Conservation (phyloP, 2,797 vertebrate species). For the Heteromormyrus szaboi region DNA sequence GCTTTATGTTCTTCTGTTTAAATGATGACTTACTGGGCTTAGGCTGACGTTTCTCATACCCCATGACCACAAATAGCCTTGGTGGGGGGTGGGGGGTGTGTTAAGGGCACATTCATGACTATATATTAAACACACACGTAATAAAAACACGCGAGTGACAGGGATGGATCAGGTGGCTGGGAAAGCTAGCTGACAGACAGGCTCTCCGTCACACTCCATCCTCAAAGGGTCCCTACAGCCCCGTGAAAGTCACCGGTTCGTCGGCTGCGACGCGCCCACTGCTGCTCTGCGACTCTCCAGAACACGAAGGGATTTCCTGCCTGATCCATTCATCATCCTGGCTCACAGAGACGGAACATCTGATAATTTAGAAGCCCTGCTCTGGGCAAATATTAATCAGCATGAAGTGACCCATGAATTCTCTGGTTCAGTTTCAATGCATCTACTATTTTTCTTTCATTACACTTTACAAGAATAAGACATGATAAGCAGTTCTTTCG, state of each 20-base stretch:
- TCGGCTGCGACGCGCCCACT: too few species aligned
- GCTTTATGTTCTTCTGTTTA: not conserved
- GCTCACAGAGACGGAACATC: not conserved
- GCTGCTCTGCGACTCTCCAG: not conserved
- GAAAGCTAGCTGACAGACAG: not conserved
- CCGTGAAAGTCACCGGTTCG: not conserved
- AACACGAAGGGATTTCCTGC: not conserved
- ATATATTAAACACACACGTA: not conserved
- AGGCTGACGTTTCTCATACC: not conserved
- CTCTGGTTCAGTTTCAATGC: not conserved
- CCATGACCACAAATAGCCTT: not conserved
- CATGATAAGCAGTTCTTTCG: not conserved
- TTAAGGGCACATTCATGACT: not conserved
- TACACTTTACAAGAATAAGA: not conserved
- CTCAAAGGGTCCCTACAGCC: not conserved
- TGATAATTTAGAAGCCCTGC: not conserved
- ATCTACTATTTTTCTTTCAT: not conserved
- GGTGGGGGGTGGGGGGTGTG: not conserved
- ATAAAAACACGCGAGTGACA: not conserved
- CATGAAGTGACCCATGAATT: not conserved
- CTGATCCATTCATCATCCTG: not conserved
- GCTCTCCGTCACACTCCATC: not conserved
- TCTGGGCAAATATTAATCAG: not conserved
- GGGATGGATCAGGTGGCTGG: not conserved
- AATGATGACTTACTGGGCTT: not conserved